A percentile compares a stretch with the other conserved stretches of the same genome.
Evolutionary conservation across 2,888 invertebrate genomes (phyloP).

Genomic region (Odontocolon sp.): DNA sequence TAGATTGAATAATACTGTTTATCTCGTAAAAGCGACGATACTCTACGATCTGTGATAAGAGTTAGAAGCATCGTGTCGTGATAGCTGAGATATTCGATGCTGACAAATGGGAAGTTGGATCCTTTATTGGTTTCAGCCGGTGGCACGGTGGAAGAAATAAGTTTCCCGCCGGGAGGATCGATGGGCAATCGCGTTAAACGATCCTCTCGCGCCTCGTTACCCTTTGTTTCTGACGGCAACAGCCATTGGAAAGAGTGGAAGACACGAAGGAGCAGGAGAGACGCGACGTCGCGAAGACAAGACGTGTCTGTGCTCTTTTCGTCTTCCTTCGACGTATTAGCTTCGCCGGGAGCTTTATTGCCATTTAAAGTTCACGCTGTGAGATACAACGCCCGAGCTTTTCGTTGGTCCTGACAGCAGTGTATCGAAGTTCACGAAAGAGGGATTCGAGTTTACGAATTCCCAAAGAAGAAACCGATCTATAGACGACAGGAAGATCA

Average conservation of each 20-base stretch:
- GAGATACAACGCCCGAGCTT: slow-evolving; percentile 38
- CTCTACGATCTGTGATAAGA: slow-evolving; percentile 15
- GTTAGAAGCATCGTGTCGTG: slow-evolving; percentile 36
- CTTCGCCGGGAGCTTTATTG: slow-evolving; percentile 50
- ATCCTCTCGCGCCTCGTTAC: slow-evolving; percentile 78
- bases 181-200: slow-evolving; percentile 77
- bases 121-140: slow-evolving; percentile 74
- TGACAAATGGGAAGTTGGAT: slow-evolving; percentile 55
- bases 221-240: slow-evolving; percentile 68
- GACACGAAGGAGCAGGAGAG: not conserved
- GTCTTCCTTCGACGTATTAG: slow-evolving; percentile 43
- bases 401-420: slow-evolving; percentile 34
- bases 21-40: not conserved
- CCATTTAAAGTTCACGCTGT: slow-evolving; percentile 52
- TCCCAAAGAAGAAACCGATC: slow-evolving; percentile 25
- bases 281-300: slow-evolving; percentile 23
- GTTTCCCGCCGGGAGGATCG: slow-evolving; percentile 67
- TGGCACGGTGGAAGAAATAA: slow-evolving; percentile 62
- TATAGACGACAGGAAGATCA: no score
- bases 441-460: slow-evolving; percentile 42
- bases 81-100: slow-evolving; percentile 62
- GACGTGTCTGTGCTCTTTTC: slow-evolving; percentile 20
- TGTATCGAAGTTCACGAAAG: slow-evolving; percentile 30
- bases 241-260: not conserved
- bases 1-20: slow-evolving; percentile 7